Base-by-base conservation (phyloP, 2,888 invertebrate genomes). In the Diarsia brunnea region DNA sequence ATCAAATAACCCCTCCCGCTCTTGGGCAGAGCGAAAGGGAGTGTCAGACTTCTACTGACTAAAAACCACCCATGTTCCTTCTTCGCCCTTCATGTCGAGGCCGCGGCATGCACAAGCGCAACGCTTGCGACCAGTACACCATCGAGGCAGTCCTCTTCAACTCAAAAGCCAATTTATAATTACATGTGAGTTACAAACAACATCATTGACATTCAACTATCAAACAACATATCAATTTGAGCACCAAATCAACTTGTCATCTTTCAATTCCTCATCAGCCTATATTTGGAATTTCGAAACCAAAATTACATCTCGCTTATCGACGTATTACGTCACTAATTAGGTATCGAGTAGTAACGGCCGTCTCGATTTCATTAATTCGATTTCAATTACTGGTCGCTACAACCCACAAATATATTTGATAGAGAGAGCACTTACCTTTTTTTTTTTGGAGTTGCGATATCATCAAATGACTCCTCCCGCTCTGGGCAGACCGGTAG, bases 311-410 rank as follows among this genome's bases (percentile, higher is more conserved):
- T 71, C 49, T 43, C 43, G 68, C 66, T 70, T 83, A 82, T 84
- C 85, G 72, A 79, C 70, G 4, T 38, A 47, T 75, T 73, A 79
- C 84, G 74, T 76, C 77, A 79, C 72, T 86, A 80, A 83, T 80
- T 82, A 82, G 45, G 64, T 70, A 77, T 83, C 73, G 63, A 79
- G 66, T 55, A 45, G 65, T 78, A 84, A 79, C 76, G 66, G 66
- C 58, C 21, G 68, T 75, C 43, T 81, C 78, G 43, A 82, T 82
- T 82, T 79, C 49, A 78, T 81, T 87, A 86, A 87, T 86, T 84
- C 63, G 78, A 80, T 77, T 84, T 76, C 68, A 78, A 88, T 88
- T 82, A 60, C 60, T 24, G n/a, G n/a, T 84, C 3, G 27, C 64
- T 58, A 24, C n/a, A n/a, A n/a, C n/a, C n/a, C n/a, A n/a, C 61